phyloP scores from a whole-genome alignment of 92 coral and sea anemone genomes.

The Galaxea fascicularis region DNA sequence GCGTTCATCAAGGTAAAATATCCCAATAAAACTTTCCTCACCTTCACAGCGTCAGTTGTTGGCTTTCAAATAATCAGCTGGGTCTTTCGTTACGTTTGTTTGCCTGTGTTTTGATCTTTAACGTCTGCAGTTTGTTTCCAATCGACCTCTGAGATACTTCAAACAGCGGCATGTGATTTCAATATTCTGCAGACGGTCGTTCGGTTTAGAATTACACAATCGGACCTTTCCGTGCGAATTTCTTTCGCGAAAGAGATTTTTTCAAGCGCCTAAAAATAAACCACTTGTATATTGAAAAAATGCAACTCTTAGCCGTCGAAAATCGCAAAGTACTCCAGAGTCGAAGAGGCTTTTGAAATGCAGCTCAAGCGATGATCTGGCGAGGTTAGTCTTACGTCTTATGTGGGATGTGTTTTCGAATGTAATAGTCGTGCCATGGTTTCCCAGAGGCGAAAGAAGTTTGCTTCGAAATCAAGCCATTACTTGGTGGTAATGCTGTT shows the following conservation, averaged over 20 bases:
- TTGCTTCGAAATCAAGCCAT: neutral
- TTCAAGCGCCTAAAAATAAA: conserved; percentile 44
- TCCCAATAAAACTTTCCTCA: conserved; percentile 61
- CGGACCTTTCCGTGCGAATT: conserved; percentile 35
- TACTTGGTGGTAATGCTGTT: neutral
- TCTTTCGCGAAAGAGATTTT: conserved; percentile 31
- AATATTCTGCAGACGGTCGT: conserved; percentile 32
- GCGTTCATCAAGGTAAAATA: conserved; percentile 8
- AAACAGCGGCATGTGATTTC: conserved; percentile 56
- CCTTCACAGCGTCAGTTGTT: conserved; percentile 40
- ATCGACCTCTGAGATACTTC: conserved; percentile 57
- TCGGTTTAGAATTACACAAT: conserved; percentile 51
- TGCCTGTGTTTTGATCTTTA: conserved; percentile 55
- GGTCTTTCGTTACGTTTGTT: conserved; percentile 46
- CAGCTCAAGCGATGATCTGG: conserved; percentile 19
- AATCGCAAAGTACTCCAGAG: conserved; percentile 21
- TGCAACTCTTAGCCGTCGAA: conserved; percentile 32
- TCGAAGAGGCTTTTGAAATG: conserved; percentile 34
- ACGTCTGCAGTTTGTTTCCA: conserved; percentile 57
- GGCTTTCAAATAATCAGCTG: conserved; percentile 23
- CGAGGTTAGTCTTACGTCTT: neutral
- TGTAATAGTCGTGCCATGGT: neutral
- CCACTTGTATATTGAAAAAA: conserved; percentile 44
- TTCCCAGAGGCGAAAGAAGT: neutral
- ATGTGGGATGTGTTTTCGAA: conserved; percentile 10